Base-by-base conservation (phyloP, 2,888 invertebrate genomes). In the Rotaria magnacalcarata region DNA sequence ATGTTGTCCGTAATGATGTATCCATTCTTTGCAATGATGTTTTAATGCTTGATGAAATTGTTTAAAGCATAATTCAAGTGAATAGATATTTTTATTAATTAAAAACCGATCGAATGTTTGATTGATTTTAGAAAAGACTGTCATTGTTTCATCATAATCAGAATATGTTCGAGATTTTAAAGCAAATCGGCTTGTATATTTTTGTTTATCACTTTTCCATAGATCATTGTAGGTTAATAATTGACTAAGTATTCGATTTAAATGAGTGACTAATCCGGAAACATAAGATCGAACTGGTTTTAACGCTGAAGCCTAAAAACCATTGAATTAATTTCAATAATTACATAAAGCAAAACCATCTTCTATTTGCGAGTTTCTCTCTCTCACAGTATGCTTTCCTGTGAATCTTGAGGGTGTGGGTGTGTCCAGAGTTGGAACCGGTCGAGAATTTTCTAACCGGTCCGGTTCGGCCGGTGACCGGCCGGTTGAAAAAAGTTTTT, bases 41-140 rank as follows among this genome's bases (percentile, higher is more conserved):
- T 80, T 43, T n/a, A 80, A 47, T n/a, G 24, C 80, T 80, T 80
- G 80, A 80, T 47, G n/a, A 47, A 80, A 80, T 80, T 80, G 80
- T n/a, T 80, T 80, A 43, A 80, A 80, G 1, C 47, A 47, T 80
- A 80, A 47, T 80, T 80, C 11, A 11, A 80, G 47, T 11, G 24
- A 80, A 80, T 80, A 80, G 11, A 80, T 43, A 80, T 80, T 80
- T 80, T 80, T 43, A 47, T 80, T 80, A 3, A 47, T 16, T 41
- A 80, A 2, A 80, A n/a, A n/a, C 24, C 6, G 47, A 80, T 80
- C 80, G 14, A 80, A 47, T 24, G 5, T 47, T 80, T 47, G 80
- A 47, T 47, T 41, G 19, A 80, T 7, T 80, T 80, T 80, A 19
- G 80, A 80, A 21, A 80, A 80, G 6, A 80, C 19, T 24, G 1